phyloP scores from a whole-genome alignment of 2,797 vertebrate genomes.

The Semaprochilodus insignis region DNA sequence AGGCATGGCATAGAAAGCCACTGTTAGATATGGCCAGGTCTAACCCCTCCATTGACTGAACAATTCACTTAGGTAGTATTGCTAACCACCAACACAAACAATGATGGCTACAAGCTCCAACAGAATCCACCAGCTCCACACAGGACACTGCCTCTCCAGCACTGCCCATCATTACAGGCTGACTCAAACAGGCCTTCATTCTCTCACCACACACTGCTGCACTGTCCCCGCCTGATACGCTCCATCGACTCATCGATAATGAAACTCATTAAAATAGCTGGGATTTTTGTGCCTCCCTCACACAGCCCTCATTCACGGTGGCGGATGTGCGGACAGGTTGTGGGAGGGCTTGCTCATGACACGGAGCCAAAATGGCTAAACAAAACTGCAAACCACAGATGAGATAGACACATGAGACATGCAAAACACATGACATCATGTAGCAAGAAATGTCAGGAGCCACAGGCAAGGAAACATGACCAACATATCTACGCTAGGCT shows the following conservation, averaged over 20 bases:
- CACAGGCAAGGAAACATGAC: slow-evolving; percentile 13
- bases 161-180: background rate
- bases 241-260: background rate
- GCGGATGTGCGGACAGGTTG: background rate
- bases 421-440: slow-evolving; percentile 57
- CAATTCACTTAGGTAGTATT: too few species aligned
- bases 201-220: background rate
- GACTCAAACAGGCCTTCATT: background rate
- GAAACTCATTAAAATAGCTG: slow-evolving; percentile 21
- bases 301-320: slow-evolving; percentile 27
- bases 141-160: background rate
- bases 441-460: slow-evolving; percentile 10
- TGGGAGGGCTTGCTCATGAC: slow-evolving; percentile 16
- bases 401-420: slow-evolving; percentile 33
- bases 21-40: too few species aligned
- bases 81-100: too few species aligned
- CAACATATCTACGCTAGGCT: slow-evolving; percentile 1
- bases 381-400: slow-evolving; percentile 26
- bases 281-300: slow-evolving; percentile 3
- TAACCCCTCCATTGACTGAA: too few species aligned
- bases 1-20: too few species aligned
- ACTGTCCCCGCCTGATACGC: background rate
- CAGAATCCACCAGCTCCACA: background rate
- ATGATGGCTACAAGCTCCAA: too few species aligned
- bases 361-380: slow-evolving; percentile 12